phyloP scores from a whole-genome alignment of 1,140 invertebrate species.

The Drosophila kepulauana region DNA sequence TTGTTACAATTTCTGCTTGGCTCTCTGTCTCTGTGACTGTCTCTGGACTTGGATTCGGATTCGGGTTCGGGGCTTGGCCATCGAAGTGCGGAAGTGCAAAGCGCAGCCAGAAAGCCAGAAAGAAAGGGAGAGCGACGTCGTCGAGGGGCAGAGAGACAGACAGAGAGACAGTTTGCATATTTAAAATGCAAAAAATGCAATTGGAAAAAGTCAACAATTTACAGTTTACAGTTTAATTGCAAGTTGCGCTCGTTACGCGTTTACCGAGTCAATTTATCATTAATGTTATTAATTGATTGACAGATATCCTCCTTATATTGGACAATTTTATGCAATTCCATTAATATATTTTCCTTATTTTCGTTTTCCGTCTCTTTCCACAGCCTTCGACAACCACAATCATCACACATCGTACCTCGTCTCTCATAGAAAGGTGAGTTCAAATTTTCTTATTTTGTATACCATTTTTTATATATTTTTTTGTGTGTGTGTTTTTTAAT shows the following conservation, averaged over 20 bases:
- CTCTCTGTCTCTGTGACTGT: constrained; percentile 37
- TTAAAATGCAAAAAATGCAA: constrained; percentile 60
- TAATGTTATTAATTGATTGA: constrained; percentile 36
- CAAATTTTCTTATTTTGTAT: constrained; percentile 7
- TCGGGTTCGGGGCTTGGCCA: constrained; percentile 65
- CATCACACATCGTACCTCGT: constrained; percentile 66
- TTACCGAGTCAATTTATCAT: constrained; percentile 47
- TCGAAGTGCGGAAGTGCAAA: constrained; percentile 71
- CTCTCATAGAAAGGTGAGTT: constrained; percentile 77
- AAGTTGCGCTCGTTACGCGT: constrained; percentile 51
- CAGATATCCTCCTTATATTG: constrained; percentile 22
- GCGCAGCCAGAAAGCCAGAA: constrained; percentile 15
- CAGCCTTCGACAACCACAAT: constrained; percentile 73
- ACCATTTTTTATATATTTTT: neutral
- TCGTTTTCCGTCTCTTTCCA: constrained; percentile 48
- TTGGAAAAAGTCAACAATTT: constrained; percentile 76
- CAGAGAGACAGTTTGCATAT: constrained; percentile 60
- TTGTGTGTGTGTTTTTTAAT: constrained; percentile 36
- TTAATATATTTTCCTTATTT: constrained; percentile 16
- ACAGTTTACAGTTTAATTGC: constrained; percentile 51
- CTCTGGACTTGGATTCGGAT: constrained; percentile 35
- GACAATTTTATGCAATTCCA: neutral
- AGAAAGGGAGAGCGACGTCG: constrained; percentile 29
- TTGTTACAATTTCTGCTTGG: constrained; percentile 69
- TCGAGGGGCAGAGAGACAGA: constrained; percentile 4